These are phyloP conservation scores for Hyles lineata DNA, from an alignment of 2,888 invertebrate species.

Conservation along the genomic window DNA sequence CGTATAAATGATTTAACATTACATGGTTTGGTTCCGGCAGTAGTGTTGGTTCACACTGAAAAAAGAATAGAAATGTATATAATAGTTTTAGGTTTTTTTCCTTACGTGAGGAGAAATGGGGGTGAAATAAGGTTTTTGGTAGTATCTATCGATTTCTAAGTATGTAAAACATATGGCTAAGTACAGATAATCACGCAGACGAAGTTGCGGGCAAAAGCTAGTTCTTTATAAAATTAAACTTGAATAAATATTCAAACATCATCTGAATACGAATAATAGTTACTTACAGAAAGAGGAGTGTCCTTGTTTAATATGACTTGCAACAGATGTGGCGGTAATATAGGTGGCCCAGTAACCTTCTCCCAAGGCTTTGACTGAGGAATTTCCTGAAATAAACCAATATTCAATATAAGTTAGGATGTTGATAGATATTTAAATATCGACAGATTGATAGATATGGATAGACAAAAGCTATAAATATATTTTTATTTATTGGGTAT, in stretches of 20 bases:
- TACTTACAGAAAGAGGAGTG: slow-evolving; percentile 95
- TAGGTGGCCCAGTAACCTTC: slow-evolving; percentile 96
- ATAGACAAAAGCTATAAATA: too few relatives aligned
- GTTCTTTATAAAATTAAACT: too few relatives aligned
- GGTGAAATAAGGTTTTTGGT: too few relatives aligned
- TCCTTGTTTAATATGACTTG: slow-evolving; percentile 99
- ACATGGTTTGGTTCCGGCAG: slow-evolving; percentile 99
- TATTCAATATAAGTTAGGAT: not conserved
- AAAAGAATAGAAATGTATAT: slow-evolving; percentile 45
- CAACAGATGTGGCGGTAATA: slow-evolving; percentile 97
- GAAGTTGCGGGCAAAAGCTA: too few relatives aligned
- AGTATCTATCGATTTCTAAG: too few relatives aligned
- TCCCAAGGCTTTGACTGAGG: slow-evolving; percentile 97
- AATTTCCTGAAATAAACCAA: slow-evolving; percentile 87
- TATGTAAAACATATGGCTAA: too few relatives aligned
- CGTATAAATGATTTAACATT: slow-evolving; percentile 99
- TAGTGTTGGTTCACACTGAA: slow-evolving; percentile 98
- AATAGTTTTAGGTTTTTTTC: too few relatives aligned
- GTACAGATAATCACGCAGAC: too few relatives aligned
- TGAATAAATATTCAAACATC: too few relatives aligned
- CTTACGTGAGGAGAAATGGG: too few relatives aligned
- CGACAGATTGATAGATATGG: not conserved
- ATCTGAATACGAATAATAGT: not conserved
- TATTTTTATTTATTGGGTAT: too few relatives aligned
- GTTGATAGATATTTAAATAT: too few relatives aligned